These are phyloP conservation scores for Pachycephus smyrnensis DNA, from an alignment of 2,888 invertebrate species.

Conservation along the genomic window DNA sequence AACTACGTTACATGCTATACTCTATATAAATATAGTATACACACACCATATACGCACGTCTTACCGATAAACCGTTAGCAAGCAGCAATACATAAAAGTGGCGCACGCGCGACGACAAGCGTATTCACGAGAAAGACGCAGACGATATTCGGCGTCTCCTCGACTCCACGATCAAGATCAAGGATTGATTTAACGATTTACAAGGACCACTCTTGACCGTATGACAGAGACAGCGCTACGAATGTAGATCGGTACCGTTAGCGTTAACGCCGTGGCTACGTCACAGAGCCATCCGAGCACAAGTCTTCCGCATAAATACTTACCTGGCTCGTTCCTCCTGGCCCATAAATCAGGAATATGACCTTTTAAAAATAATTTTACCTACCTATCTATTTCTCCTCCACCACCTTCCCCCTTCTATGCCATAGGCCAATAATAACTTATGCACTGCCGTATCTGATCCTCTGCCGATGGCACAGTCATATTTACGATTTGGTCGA, in stretches of 20 bases:
- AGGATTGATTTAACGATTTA: constrained; percentile 51
- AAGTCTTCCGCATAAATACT: constrained; percentile 29
- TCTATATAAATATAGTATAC: too few relatives aligned
- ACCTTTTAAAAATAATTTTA: constrained; percentile 40
- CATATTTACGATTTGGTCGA: constrained; percentile 57
- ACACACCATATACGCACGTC: too few relatives aligned
- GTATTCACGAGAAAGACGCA: background rate
- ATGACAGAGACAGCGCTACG: constrained; percentile 25
- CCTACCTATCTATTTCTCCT: constrained; percentile 18
- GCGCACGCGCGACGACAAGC: background rate
- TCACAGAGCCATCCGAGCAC: constrained; percentile 31
- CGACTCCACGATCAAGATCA: constrained; percentile 34
- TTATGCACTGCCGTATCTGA: constrained; percentile 50
- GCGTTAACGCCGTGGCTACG: constrained; percentile 39
- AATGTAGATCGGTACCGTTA: constrained; percentile 36
- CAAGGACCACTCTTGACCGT: constrained; percentile 24
- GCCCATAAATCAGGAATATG: constrained; percentile 57
- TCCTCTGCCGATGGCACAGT: constrained; percentile 40
- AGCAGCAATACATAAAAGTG: background rate
- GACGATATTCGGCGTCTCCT: background rate
- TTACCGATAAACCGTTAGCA: background rate
- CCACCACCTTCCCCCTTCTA: constrained; percentile 36
- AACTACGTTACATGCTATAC: too few relatives aligned
- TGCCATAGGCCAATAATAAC: constrained; percentile 47
- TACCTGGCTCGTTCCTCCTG: constrained; percentile 37